A percentile compares a stretch with the other conserved stretches of the same genome.
Conservation (phyloP, 1,140 invertebrate species). For the Micrasema minimum region DNA sequence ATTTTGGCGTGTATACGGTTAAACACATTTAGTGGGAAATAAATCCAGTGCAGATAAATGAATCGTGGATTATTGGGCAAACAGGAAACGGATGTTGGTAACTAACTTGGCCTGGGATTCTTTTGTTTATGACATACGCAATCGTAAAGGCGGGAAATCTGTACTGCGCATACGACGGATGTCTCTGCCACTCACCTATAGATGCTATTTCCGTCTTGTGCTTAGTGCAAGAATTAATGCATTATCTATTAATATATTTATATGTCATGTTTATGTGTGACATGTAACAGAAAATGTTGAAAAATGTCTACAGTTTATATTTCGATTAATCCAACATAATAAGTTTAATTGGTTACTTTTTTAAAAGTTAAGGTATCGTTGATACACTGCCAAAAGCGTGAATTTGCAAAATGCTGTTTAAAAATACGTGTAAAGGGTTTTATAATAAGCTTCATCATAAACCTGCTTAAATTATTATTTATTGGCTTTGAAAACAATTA, state of each 20-base stretch:
- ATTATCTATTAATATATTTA: no score
- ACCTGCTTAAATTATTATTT: no score
- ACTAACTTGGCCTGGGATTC: slow-evolving; percentile 15
- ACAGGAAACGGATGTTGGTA: slow-evolving; percentile 35
- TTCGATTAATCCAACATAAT: background rate
- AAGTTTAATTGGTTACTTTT: background rate
- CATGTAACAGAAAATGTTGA: background rate
- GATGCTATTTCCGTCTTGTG: background rate
- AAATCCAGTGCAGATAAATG: slow-evolving; percentile 26
- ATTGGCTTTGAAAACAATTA: no score
- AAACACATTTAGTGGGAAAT: slow-evolving; percentile 18
- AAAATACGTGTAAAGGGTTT: no score
- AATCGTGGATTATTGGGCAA: slow-evolving; percentile 32
- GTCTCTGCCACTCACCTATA: no score
- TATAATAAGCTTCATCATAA: no score
- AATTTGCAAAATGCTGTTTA: no score
- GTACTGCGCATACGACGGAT: no score
- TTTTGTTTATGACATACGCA: slow-evolving; percentile 24
- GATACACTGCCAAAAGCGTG: no score
- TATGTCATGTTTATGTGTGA: no score
- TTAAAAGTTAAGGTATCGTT: no score
- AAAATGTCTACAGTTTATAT: background rate
- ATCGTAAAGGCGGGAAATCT: slow-evolving; percentile 10
- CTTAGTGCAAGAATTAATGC: no score
- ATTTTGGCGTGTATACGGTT: slow-evolving; percentile 9